These are phyloP conservation scores for Xyrichtys novacula DNA, from an alignment of 2,797 vertebrate genomes.

Conservation along the genomic window DNA sequence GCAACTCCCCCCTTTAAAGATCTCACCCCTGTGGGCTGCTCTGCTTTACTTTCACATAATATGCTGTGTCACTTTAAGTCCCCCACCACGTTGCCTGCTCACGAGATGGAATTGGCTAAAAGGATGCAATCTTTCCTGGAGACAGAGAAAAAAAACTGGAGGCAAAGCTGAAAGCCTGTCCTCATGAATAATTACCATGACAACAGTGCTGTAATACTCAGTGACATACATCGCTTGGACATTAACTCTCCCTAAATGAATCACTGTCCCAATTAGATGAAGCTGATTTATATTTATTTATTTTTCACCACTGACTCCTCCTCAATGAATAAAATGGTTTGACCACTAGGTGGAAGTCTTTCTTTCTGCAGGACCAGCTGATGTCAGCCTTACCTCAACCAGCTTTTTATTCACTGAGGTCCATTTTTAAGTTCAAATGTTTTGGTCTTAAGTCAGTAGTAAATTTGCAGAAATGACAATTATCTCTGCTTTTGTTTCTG, in stretches of 20 bases:
- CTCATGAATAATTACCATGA: slow-evolving; percentile 55
- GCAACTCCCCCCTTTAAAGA: slow-evolving; percentile 57
- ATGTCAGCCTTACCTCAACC: background rate
- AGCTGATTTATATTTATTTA: background rate
- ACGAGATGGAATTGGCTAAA: slow-evolving; percentile 45
- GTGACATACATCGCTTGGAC: slow-evolving; percentile 38
- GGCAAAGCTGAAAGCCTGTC: slow-evolving; percentile 26
- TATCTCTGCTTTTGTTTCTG: too few relatives aligned
- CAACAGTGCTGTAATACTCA: slow-evolving; percentile 35
- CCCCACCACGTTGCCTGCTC: slow-evolving; percentile 46
- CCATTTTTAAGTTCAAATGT: background rate
- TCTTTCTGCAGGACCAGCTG: slow-evolving; percentile 5
- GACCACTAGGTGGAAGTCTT: slow-evolving; percentile 72
- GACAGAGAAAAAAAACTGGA: slow-evolving; percentile 18
- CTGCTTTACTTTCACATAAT: slow-evolving; percentile 74
- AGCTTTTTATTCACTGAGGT: background rate
- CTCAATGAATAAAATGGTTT: background rate
- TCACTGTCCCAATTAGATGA: slow-evolving; percentile 33
- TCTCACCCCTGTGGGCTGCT: slow-evolving; percentile 75
- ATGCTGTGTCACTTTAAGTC: slow-evolving; percentile 77
- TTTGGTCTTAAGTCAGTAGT: background rate
- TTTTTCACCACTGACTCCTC: slow-evolving; percentile 44
- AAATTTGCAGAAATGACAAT: background rate
- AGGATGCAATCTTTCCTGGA: slow-evolving; percentile 60
- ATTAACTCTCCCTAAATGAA: slow-evolving; percentile 36